Base-by-base conservation (phyloP, 2,113 vertebrate genomes). In the Sander lucioperca region DNA sequence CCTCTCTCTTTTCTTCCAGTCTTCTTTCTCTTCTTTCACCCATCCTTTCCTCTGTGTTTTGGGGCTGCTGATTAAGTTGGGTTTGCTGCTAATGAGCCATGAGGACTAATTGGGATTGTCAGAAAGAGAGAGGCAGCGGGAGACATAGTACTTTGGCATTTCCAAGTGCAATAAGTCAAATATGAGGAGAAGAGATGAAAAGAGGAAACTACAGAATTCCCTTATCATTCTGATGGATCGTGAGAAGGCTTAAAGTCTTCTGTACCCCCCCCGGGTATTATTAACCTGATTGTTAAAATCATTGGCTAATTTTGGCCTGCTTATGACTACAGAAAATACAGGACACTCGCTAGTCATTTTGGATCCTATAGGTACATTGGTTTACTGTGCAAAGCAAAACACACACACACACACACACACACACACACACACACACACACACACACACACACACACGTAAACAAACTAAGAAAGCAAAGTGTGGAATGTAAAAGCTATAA, bases 81-180 rank as follows among this genome's bases (percentile, higher is more conserved):
- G 64, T 47, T 77, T 91, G 74, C 67, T 84, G 77, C 47, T 89
- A 91, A 90, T 90, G 88, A 92, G 84, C 81, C 86, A 54, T 69
- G 66, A 83, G 83, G 74, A 87, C 86, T 93, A 88, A 90, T 88
- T 90, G 85, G 80, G 74, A 88, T 79, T 85, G 86, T 89, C 86
- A 89, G 72, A 63, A 85, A 66, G 77, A 77, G 51, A 23, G 78
- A 82, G 86, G 82, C 85, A 88, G 91, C 77, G 19, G 84, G 89
- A 80, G 79, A 87, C 74, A 8, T 51, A 64, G 77, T 30, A 65
- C 84, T 80, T 77, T 74, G 72, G 62, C 82, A 86, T 91, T 89
- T 90, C 66, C 74, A 33, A 76, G 78, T 33, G 72, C 64, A 82
- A 43, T 64, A 81, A 82, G 80, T 88, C 75, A 87, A 69, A 88